These are phyloP conservation scores for Trachythela sp. DNA, from an alignment of 64 coral and sea anemone genomes.

Conservation along the genomic window DNA sequence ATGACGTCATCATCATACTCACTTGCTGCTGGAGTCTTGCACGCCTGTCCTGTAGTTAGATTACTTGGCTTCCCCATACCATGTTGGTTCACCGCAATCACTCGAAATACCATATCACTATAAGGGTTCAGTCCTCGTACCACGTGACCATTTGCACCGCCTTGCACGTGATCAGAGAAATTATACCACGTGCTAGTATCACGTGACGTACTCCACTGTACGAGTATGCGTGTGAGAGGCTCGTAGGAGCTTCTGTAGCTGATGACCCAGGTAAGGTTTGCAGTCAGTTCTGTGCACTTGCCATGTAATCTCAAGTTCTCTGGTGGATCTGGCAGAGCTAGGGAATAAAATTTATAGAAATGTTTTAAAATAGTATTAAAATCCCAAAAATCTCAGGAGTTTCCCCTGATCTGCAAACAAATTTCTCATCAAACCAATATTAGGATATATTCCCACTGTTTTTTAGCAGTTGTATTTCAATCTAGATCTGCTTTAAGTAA, in stretches of 20 bases:
- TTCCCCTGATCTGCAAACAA: neutral
- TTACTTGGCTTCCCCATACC: neutral
- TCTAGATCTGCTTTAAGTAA: too few species aligned
- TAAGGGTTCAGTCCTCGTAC: neutral
- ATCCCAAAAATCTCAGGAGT: neutral
- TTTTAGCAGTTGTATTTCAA: too few species aligned
- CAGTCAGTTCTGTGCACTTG: neutral
- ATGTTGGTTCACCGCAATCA: neutral
- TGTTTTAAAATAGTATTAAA: neutral
- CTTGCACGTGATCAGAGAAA: neutral
- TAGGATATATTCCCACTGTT: too few species aligned
- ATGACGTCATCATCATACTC: neutral
- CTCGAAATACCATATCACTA: neutral
- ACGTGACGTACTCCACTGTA: neutral
- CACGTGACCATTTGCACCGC: neutral
- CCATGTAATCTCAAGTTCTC: neutral
- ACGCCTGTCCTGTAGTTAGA: neutral
- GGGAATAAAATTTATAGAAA: neutral
- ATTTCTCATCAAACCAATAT: too few species aligned
- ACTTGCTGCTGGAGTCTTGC: neutral
- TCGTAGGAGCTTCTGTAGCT: neutral
- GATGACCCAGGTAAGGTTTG: neutral
- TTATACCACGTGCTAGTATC: neutral
- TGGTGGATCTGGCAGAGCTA: neutral
- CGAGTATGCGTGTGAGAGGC: neutral